A percentile compares a stretch with the other conserved stretches of the same genome.
Conservation (phyloP, 2,888 invertebrate genomes). For the Salticus scenicus region DNA sequence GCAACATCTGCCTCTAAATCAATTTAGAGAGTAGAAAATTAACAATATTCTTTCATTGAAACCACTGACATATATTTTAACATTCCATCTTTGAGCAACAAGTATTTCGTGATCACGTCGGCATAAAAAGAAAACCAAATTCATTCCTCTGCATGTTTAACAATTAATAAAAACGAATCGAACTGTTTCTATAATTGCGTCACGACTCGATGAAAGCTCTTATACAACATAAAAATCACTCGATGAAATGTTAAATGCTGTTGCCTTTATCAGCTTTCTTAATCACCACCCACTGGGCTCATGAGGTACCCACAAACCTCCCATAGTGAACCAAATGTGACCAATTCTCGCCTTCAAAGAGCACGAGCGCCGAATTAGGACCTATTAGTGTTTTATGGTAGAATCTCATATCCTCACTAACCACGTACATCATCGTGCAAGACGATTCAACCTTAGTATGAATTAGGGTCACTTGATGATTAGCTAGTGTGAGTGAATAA, state of each 20-base stretch:
- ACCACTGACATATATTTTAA: slow-evolving; percentile 56
- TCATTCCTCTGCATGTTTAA: slow-evolving; percentile 3
- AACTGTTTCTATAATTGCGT: not conserved
- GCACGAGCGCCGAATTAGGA: slow-evolving; percentile 12
- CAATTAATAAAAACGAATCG: not conserved
- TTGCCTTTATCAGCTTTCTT: not conserved
- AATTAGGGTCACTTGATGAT: not conserved
- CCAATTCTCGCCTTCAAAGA: not conserved
- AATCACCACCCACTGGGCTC: not conserved
- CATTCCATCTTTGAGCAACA: not conserved
- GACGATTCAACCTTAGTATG: not conserved
- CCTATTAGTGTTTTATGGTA: slow-evolving; percentile 2
- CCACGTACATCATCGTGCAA: not conserved
- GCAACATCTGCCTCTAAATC: slow-evolving; percentile 8
- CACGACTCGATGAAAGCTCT: slow-evolving; percentile 8
- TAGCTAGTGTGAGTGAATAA: not conserved
- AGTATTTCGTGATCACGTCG: not conserved
- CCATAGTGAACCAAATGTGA: slow-evolving; percentile 3
- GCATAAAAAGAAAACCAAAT: not conserved
- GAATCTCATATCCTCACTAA: not conserved
- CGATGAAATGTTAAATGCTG: not conserved
- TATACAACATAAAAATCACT: not conserved
- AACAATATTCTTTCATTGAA: not conserved
- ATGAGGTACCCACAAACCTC: not conserved
- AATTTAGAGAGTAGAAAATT: not conserved